phyloP scores from a whole-genome alignment of 1,140 invertebrate genomes.

The Pteromalus puparum region DNA sequence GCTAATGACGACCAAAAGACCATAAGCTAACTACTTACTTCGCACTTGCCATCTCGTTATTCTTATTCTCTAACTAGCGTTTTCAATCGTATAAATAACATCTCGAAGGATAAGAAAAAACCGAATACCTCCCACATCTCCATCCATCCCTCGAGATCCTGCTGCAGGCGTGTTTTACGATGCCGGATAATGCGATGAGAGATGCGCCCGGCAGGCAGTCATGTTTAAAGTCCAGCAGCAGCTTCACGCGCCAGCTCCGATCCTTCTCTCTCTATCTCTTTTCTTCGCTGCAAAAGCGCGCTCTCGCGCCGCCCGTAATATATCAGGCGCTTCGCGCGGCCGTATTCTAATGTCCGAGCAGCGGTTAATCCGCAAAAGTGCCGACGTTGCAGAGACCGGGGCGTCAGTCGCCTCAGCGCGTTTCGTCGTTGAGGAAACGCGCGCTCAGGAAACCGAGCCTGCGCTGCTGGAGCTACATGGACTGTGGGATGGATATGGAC shows the following conservation, averaged over 20 bases:
- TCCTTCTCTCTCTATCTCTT: constrained; percentile 51
- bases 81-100: too few relatives aligned
- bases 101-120: too few relatives aligned
- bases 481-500: neutral
- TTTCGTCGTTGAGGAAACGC: neutral
- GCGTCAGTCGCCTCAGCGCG: constrained; percentile 39
- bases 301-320: constrained; percentile 57
- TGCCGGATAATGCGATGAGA: constrained; percentile 64
- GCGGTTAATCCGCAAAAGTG: constrained; percentile 66
- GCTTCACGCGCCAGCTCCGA: constrained; percentile 41
- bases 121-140: neutral
- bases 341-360: constrained; percentile 65
- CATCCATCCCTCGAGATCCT: neutral
- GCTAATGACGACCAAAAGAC: neutral
- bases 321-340: constrained; percentile 57
- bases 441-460: neutral
- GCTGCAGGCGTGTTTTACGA: constrained; percentile 58
- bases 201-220: constrained; percentile 60
- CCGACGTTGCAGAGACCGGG: constrained; percentile 58
- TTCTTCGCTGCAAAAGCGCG: constrained; percentile 49
- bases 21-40: too few relatives aligned
- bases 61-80: too few relatives aligned
- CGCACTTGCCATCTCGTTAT: too few relatives aligned
- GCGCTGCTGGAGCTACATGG: too few relatives aligned
- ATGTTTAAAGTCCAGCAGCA: constrained; percentile 57